Conservation (phyloP, 1,140 invertebrate genomes). For the Listronotus bonariensis region DNA sequence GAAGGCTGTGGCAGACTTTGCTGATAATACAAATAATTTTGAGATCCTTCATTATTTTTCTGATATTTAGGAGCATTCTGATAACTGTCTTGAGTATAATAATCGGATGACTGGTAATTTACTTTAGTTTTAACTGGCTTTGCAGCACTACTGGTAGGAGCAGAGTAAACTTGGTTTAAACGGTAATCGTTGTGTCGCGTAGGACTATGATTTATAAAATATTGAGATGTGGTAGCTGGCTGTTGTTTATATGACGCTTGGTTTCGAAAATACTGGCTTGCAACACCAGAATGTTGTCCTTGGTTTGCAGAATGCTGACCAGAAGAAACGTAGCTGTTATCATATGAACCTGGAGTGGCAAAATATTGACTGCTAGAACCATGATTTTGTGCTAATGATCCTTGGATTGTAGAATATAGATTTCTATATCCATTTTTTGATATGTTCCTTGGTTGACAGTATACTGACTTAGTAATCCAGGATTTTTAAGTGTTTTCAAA, state of each 20-base stretch:
- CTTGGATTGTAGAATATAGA: constrained; percentile 16
- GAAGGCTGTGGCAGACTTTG: not conserved
- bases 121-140: not conserved
- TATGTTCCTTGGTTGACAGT: not conserved
- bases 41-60: not conserved
- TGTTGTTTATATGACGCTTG: no score
- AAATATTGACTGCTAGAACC: constrained; percentile 15
- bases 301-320: not conserved
- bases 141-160: not conserved
- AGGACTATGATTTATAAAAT: no score
- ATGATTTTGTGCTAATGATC: not conserved
- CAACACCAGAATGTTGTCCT: no score
- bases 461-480: constrained; percentile 24
- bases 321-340: not conserved
- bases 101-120: constrained; percentile 1
- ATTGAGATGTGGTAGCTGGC: no score
- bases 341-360: constrained; percentile 2
- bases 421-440: not conserved
- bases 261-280: no score
- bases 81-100: not conserved
- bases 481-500: constrained; percentile 42
- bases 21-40: constrained; percentile 14
- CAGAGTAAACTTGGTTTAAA: constrained; percentile 1
- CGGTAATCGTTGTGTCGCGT: no score
- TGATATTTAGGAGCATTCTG: constrained; percentile 2